Conservation (phyloP, 2,888 invertebrate genomes). For the Volucella inflata region DNA sequence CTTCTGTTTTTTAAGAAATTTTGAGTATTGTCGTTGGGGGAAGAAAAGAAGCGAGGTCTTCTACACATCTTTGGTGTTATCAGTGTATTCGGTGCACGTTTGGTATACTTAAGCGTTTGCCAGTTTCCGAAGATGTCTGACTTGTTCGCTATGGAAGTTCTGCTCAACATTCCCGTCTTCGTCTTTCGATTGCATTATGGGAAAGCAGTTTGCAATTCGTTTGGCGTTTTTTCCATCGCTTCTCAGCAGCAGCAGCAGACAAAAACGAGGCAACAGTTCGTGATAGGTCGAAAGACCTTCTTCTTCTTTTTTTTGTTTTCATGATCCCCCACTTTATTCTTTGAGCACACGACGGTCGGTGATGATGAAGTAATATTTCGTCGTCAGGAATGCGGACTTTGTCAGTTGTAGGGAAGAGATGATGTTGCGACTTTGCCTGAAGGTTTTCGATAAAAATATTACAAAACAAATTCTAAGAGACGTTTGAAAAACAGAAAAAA, state of each 20-base stretch:
- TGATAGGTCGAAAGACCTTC: constrained; percentile 45
- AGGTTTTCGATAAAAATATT: constrained; percentile 65
- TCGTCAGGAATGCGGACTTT: constrained; percentile 52
- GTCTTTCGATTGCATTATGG: constrained; percentile 60
- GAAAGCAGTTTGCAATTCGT: constrained; percentile 65
- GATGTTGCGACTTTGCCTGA: constrained; percentile 66
- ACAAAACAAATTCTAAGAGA: constrained; percentile 37
- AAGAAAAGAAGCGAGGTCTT: background rate
- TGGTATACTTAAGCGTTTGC: constrained; percentile 72
- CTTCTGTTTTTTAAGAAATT: background rate
- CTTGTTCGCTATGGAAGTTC: constrained; percentile 41
- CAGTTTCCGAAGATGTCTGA: constrained; percentile 67
- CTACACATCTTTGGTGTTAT: constrained; percentile 58
- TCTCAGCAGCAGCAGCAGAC: constrained; percentile 27
- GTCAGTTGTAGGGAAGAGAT: constrained; percentile 50
- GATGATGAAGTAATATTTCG: constrained; percentile 66
- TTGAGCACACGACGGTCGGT: constrained; percentile 32
- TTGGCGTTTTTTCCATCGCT: constrained; percentile 39
- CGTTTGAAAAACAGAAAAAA: background rate
- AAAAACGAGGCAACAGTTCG: constrained; percentile 62
- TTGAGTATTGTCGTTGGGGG: background rate
- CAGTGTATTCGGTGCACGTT: constrained; percentile 72
- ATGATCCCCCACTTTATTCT: background rate
- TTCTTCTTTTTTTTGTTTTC: background rate
- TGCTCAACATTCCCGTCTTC: background rate